Evolutionary conservation across 2,113 vertebrate genomes (phyloP).

Genomic region (Mesitornis unicolor): DNA sequence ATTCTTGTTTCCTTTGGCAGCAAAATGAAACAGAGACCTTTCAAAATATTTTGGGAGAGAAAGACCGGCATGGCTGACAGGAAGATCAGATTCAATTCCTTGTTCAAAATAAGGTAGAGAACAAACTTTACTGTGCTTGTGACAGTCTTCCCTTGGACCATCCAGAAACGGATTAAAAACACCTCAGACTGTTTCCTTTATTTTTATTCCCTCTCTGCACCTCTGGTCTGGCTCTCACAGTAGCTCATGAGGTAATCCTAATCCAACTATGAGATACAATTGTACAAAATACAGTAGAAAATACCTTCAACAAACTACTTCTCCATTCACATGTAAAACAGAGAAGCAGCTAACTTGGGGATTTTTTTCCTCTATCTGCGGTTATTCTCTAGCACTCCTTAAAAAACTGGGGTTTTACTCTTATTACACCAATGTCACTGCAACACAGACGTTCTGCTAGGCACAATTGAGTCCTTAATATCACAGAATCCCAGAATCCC

Average conservation of each 20-base stretch:
- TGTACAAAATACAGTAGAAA: not conserved
- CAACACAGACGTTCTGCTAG: not conserved
- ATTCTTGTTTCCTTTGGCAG: not conserved
- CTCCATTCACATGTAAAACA: not conserved
- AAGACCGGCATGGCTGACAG: rapidly evolving
- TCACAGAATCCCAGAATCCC: no score
- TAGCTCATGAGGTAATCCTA: not conserved
- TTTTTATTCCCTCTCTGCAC: not conserved
- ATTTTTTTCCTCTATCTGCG: not conserved
- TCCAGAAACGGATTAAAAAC: not conserved
- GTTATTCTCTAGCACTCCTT: not conserved
- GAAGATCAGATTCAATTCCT: not conserved
- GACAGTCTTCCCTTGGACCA: not conserved
- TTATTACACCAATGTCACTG: not conserved
- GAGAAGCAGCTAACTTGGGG: not conserved
- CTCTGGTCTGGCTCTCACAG: not conserved
- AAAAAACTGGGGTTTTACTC: not conserved
- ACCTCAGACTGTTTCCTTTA: not conserved
- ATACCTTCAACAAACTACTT: not conserved
- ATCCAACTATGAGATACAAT: not conserved
- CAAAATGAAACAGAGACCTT: not conserved
- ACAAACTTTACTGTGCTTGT: not conserved
- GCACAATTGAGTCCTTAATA: not conserved
- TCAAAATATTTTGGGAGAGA: not conserved
- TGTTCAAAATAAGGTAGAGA: not conserved